Conservation (phyloP, 2,113 vertebrate genomes). For the Nycticorax nycticorax region DNA sequence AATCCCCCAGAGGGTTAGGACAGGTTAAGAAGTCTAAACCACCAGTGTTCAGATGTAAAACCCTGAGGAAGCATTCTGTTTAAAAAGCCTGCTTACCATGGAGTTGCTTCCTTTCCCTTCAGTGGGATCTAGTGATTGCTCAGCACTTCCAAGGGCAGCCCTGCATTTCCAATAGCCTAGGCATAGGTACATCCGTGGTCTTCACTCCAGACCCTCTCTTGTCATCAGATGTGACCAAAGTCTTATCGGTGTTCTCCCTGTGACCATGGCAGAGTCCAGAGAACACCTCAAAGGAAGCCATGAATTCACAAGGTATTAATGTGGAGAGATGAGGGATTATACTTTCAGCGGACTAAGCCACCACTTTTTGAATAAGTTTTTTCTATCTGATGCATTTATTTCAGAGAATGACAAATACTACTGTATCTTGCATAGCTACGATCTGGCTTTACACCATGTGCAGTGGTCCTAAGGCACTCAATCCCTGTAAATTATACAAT, state of each 20-base stretch:
- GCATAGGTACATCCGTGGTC: too few species aligned
- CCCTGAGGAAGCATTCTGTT: neutral
- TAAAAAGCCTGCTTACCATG: neutral
- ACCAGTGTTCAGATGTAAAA: neutral
- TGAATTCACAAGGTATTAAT: neutral
- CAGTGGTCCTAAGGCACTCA: rapidly evolving
- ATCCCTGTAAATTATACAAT: neutral
- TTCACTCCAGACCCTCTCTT: neutral
- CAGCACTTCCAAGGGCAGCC: neutral
- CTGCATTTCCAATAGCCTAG: neutral
- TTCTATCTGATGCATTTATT: neutral
- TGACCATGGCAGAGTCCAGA: neutral
- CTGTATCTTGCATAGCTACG: neutral
- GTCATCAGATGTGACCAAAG: neutral
- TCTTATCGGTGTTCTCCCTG: neutral
- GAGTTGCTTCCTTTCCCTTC: neutral
- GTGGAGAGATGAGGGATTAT: neutral
- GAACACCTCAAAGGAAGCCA: neutral
- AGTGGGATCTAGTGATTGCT: neutral
- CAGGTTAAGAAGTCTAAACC: neutral
- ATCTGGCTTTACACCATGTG: neutral
- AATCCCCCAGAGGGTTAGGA: rapidly evolving
- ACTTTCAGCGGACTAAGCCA: neutral
- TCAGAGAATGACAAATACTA: neutral
- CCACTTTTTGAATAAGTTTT: neutral